phyloP scores from a whole-genome alignment of 2,797 vertebrate genomes.

The Darevskia nairensis region DNA sequence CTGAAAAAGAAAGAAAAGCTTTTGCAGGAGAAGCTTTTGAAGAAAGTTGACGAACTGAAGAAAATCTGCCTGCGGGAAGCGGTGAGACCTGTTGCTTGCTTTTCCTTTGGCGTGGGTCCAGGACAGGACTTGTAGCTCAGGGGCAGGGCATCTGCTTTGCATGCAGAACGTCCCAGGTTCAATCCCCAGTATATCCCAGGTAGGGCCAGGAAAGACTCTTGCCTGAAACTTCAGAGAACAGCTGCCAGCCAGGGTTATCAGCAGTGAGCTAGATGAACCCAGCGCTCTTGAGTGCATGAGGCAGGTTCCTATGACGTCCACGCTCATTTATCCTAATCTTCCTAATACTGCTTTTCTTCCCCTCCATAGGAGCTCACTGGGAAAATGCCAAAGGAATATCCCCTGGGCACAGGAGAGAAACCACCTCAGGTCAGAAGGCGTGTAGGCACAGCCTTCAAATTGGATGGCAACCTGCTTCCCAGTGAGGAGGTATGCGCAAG shows the following conservation, averaged over 20 bases:
- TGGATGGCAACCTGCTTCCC: slow-evolving; percentile 88
- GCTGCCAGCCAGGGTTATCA: too few relatives aligned
- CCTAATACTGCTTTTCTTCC: slow-evolving; percentile 10
- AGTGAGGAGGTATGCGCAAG: slow-evolving; percentile 82
- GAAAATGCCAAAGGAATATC: slow-evolving; percentile 92
- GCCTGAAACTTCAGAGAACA: too few relatives aligned
- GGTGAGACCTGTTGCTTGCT: slow-evolving; percentile 77
- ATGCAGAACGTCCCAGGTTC: too few relatives aligned
- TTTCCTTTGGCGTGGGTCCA: accelerated
- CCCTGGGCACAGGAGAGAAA: slow-evolving; percentile 87
- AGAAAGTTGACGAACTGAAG: slow-evolving; percentile 93
- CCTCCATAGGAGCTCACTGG: slow-evolving; percentile 90
- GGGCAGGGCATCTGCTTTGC: too few relatives aligned
- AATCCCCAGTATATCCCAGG: too few relatives aligned
- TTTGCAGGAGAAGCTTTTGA: slow-evolving; percentile 87
- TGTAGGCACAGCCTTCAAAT: slow-evolving; percentile 90
- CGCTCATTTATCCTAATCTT: background rate
- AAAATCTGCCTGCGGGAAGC: slow-evolving; percentile 94
- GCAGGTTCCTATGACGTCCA: background rate
- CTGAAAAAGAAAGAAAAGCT: slow-evolving; percentile 92
- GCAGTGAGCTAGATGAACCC: too few relatives aligned
- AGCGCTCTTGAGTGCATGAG: too few relatives aligned
- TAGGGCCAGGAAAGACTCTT: too few relatives aligned
- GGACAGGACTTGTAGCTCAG: background rate
- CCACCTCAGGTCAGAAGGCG: slow-evolving; percentile 87